These are phyloP conservation scores for Hemibagrus wyckioides DNA, from an alignment of 2,113 vertebrate genomes.

Conservation along the genomic window DNA sequence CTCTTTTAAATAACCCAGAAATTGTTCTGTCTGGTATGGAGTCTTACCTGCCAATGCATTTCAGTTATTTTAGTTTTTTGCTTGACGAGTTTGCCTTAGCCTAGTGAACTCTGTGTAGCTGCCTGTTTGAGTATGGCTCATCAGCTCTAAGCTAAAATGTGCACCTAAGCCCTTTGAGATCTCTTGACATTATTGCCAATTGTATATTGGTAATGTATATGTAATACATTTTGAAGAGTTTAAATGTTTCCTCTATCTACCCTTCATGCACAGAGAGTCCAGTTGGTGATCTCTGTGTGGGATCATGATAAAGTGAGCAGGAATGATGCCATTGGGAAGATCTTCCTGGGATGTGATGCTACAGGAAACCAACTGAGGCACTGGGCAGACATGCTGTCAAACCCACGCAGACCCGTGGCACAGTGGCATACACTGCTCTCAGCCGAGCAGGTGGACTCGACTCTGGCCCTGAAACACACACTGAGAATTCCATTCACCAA, in stretches of 20 bases:
- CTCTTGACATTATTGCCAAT: neutral
- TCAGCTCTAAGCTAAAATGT: neutral
- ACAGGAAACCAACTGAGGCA: constrained; percentile 87
- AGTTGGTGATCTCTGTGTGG: constrained; percentile 90
- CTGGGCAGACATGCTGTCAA: constrained; percentile 96
- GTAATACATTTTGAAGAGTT: neutral
- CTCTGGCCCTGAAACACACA: constrained; percentile 72
- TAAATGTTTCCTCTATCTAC: neutral
- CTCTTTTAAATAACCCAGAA: neutral
- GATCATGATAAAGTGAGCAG: constrained; percentile 87
- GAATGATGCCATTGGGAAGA: constrained; percentile 88
- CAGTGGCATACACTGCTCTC: constrained; percentile 92
- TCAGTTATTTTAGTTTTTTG: neutral
- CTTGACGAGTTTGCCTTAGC: neutral
- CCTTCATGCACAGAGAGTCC: constrained; percentile 75
- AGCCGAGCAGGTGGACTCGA: constrained; percentile 77
- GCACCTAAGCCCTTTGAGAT: neutral
- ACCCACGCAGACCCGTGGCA: constrained; percentile 84
- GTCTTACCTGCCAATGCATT: neutral
- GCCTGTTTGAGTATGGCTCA: neutral
- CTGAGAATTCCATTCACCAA: constrained; percentile 68
- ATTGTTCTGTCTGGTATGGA: neutral
- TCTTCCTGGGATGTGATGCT: constrained; percentile 83
- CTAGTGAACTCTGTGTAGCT: neutral
- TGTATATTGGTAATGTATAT: neutral